phyloP scores from a whole-genome alignment of 2,888 invertebrate species.

The Melangyna quadrimaculata region DNA sequence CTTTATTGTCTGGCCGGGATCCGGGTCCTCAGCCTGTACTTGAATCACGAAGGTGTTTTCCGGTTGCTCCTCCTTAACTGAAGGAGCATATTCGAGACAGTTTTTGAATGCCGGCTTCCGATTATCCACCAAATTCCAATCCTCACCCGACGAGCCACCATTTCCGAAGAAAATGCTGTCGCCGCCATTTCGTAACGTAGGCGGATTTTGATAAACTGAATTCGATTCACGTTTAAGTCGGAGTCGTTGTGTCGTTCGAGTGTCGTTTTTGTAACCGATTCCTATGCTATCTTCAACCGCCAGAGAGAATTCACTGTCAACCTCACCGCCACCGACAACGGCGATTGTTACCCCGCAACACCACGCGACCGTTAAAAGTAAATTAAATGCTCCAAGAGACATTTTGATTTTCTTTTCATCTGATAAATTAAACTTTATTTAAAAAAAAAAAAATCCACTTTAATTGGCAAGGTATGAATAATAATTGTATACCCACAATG shows the following conservation, averaged over 20 bases:
- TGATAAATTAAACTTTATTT: conserved; percentile 11
- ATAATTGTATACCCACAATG: too few relatives aligned
- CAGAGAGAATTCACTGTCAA: not conserved
- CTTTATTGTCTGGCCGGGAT: conserved; percentile 89
- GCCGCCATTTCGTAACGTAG: conserved; percentile 68
- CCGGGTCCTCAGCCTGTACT: conserved; percentile 82
- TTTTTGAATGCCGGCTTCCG: conserved; percentile 93
- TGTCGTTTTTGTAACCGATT: conserved; percentile 69
- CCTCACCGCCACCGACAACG: conserved; percentile 12
- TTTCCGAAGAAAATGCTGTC: conserved; percentile 66
- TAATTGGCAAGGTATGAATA: conserved; percentile 1
- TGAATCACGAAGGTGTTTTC: conserved; percentile 87
- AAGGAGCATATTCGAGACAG: conserved; percentile 91
- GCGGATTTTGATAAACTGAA: conserved; percentile 74
- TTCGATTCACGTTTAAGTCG: conserved; percentile 70
- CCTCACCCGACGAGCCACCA: conserved; percentile 66
- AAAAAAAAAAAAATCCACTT: not conserved
- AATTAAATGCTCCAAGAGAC: conserved; percentile 14
- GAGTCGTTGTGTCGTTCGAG: conserved; percentile 67
- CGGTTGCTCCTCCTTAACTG: conserved; percentile 89
- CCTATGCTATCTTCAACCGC: conserved; percentile 26
- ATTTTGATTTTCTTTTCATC: conserved; percentile 55
- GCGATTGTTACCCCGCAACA: conserved; percentile 25
- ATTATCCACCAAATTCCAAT: conserved; percentile 83
- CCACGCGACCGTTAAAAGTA: conserved; percentile 28